phyloP scores from a whole-genome alignment of 2,113 vertebrate species.

The Vulpes ferrilata region DNA sequence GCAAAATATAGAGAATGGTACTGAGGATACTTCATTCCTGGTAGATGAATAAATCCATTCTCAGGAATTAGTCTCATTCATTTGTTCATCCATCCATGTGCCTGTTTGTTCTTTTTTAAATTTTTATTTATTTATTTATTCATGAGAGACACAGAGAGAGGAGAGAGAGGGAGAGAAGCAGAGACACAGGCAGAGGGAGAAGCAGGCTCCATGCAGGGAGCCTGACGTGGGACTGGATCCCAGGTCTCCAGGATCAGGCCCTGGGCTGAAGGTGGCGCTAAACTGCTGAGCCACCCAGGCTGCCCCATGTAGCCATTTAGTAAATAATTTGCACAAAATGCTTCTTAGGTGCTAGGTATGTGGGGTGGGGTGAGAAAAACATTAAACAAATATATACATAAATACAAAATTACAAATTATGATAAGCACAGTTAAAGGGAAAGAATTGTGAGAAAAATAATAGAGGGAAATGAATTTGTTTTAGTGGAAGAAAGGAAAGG shows the following conservation, averaged over 20 bases:
- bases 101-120: no score
- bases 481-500: rapidly evolving
- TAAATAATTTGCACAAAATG: not conserved
- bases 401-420: not conserved
- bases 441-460: conserved; percentile 5
- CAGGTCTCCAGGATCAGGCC: no score
- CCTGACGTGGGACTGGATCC: no score
- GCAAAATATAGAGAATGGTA: not conserved
- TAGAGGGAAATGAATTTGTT: not conserved
- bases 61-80: conserved; percentile 15
- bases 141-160: no score
- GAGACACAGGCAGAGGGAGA: no score
- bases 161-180: no score
- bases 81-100: not conserved
- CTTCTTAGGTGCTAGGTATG: not conserved
- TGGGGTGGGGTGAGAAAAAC: not conserved
- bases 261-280: no score
- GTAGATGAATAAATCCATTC: conserved; percentile 10
- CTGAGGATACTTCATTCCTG: not conserved
- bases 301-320: not conserved
- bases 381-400: not conserved
- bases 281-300: no score
- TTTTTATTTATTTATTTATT: no score
- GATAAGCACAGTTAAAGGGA: not conserved
- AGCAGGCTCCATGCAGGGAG: no score